Evolutionary conservation across 2,113 vertebrate genomes (phyloP).

Genomic region (Grammomys surdaster): DNA sequence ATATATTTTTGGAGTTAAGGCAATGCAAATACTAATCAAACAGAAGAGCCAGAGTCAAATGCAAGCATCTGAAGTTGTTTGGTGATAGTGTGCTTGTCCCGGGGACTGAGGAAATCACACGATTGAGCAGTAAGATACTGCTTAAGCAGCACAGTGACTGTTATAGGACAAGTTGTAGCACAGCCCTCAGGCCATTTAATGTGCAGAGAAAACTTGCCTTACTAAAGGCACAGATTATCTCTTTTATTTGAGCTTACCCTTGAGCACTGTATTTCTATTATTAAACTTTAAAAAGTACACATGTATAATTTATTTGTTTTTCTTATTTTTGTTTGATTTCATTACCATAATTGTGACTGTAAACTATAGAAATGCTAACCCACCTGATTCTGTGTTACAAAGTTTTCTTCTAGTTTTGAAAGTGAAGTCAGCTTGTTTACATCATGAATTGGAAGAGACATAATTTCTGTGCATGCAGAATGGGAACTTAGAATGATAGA

Average conservation of each 20-base stretch:
- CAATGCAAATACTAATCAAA: neutral
- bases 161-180: conserved; percentile 67
- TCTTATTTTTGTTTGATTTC: conserved; percentile 68
- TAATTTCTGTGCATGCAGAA: neutral
- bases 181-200: conserved; percentile 61
- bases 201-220: conserved; percentile 48
- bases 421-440: conserved; percentile 30
- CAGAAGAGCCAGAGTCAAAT: neutral
- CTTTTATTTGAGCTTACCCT: conserved; percentile 54
- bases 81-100: conserved; percentile 18
- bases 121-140: conserved; percentile 76
- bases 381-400: neutral
- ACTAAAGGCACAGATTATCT: conserved; percentile 51
- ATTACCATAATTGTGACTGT: conserved; percentile 53
- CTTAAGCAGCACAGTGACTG: conserved; percentile 75
- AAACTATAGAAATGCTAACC: conserved; percentile 14
- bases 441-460: neutral
- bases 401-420: conserved; percentile 8
- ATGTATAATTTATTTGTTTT: conserved; percentile 79
- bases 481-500: neutral
- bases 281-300: conserved; percentile 45
- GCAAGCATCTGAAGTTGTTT: neutral
- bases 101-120: neutral
- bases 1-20: neutral
- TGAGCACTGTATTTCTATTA: conserved; percentile 42